These are phyloP conservation scores for Ochropleura plecta DNA, from an alignment of 2,888 invertebrate genomes.

Conservation along the genomic window DNA sequence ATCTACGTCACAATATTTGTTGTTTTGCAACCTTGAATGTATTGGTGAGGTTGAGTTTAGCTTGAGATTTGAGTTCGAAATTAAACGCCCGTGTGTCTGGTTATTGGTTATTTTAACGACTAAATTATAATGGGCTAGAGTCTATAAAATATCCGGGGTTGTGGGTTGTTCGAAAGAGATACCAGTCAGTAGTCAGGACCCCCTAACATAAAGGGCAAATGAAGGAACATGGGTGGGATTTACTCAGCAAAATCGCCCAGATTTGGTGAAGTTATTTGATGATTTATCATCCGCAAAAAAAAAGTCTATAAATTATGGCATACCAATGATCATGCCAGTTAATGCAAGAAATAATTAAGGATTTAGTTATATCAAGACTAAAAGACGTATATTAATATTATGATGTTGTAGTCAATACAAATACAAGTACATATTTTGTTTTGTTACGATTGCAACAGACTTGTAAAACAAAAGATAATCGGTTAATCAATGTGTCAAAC, in stretches of 20 bases:
- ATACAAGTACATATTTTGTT: background rate
- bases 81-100: background rate
- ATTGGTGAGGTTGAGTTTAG: background rate
- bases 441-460: background rate
- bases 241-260: no score
- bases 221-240: no score
- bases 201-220: no score
- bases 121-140: background rate
- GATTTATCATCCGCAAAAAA: no score
- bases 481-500: background rate
- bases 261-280: no score
- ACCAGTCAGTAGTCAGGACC: no score
- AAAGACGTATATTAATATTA: background rate
- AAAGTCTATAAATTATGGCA: no score
- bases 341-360: background rate
- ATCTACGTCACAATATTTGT: slow-evolving; percentile 7
- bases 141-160: background rate
- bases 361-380: background rate
- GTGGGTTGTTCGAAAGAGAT: no score
- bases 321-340: no score
- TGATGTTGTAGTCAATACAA: background rate
- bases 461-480: background rate
- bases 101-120: background rate
- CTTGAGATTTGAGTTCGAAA: background rate
- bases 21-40: slow-evolving; percentile 14